Evolutionary conservation across 2,113 vertebrate genomes (phyloP).

Genomic region (Lepus europaeus): DNA sequence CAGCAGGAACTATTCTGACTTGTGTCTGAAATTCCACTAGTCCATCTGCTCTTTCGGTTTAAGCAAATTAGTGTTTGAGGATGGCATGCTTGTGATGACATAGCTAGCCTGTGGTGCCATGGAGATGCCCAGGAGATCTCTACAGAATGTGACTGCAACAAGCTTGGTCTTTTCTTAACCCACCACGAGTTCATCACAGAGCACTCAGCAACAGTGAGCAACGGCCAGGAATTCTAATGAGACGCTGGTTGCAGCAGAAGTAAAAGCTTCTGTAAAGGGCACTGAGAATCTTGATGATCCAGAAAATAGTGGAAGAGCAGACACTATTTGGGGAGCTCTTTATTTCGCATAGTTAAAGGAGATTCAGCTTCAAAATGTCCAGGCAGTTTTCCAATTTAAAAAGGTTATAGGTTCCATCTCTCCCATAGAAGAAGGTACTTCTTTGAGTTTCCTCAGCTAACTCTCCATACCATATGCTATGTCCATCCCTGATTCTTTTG

Average conservation of each 20-base stretch:
- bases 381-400: slow-evolving; percentile 37
- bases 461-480: not conserved
- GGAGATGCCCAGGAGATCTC: slow-evolving; percentile 39
- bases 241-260: slow-evolving; percentile 39
- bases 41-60: slow-evolving; percentile 22
- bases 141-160: slow-evolving; percentile 16
- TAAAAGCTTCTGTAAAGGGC: slow-evolving; percentile 56
- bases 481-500: not conserved
- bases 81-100: not conserved
- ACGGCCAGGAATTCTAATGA: slow-evolving; percentile 70
- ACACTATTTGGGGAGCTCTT: not conserved
- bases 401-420: slow-evolving; percentile 21
- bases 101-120: not conserved
- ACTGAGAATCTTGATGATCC: slow-evolving; percentile 26
- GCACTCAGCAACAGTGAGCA: slow-evolving; percentile 52
- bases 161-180: slow-evolving; percentile 21
- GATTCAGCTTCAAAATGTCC: slow-evolving; percentile 34
- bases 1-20: not conserved
- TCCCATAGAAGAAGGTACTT: not conserved
- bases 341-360: slow-evolving; percentile 60
- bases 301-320: slow-evolving; percentile 64
- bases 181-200: not conserved
- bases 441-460: slow-evolving; percentile 1
- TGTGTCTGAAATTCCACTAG: not conserved
- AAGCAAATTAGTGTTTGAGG: slow-evolving; percentile 18